Percentiles rank a stretch among this genome's conserved stretches.
phyloP scores from a whole-genome alignment of 2,888 invertebrate species.

The Erebia palarica region DNA sequence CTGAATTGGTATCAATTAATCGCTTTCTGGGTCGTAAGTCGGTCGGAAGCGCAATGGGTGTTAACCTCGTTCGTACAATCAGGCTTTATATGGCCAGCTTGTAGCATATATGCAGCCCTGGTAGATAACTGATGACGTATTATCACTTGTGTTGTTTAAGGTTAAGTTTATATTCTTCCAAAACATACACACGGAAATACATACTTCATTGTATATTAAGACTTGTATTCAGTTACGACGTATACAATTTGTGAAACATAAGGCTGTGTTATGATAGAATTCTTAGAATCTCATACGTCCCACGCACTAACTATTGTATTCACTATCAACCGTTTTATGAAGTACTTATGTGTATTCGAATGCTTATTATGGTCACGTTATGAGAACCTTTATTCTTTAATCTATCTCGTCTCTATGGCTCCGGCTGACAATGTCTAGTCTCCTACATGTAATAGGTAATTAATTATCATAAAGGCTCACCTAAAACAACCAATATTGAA shows the following conservation, averaged over 20 bases:
- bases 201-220: not conserved
- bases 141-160: constrained; percentile 14
- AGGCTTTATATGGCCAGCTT: constrained; percentile 50
- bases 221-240: not conserved
- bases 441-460: no score
- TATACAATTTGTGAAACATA: not conserved
- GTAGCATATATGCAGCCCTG: constrained; percentile 21
- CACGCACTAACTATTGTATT: not conserved
- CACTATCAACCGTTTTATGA: not conserved
- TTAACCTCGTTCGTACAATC: constrained; percentile 50
- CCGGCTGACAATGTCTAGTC: no score
- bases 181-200: not conserved
- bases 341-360: not conserved
- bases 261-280: constrained; percentile 1
- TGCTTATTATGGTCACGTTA: not conserved
- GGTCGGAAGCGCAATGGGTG: constrained; percentile 47
- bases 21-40: constrained; percentile 27
- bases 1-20: constrained; percentile 26
- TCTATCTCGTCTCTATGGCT: not conserved
- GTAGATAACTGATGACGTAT: constrained; percentile 13
- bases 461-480: no score
- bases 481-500: no score
- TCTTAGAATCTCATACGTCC: not conserved
- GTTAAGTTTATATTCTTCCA: not conserved
- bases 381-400: not conserved